Conservation (phyloP, 2,888 invertebrate genomes). For the Cryptus viduatorius region DNA sequence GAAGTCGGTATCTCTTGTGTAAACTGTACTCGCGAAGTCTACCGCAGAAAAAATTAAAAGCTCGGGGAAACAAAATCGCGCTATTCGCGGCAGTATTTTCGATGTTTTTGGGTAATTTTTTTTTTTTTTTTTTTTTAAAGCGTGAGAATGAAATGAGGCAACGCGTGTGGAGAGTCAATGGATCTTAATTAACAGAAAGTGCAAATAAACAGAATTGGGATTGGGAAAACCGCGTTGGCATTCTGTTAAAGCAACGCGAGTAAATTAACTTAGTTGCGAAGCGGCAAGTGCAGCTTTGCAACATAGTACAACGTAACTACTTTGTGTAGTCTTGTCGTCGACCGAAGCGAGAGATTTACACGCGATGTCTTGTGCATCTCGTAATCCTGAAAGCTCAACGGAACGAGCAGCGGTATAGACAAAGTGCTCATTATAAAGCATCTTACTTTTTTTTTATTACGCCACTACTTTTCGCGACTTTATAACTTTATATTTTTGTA, state of each 20-base stretch:
- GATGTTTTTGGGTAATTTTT: neutral
- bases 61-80: neutral
- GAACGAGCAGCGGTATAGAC: neutral
- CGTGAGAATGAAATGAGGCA: neutral
- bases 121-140: neutral
- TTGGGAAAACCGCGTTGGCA: neutral
- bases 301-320: neutral
- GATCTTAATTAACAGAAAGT: constrained; percentile 19
- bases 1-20: neutral
- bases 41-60: neutral
- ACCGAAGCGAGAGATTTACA: neutral
- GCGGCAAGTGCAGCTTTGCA: neutral
- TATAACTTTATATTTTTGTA: neutral
- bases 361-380: neutral
- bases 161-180: constrained; percentile 11
- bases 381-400: neutral
- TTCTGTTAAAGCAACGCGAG: constrained; percentile 17
- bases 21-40: neutral
- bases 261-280: constrained; percentile 4
- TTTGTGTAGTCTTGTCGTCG: neutral
- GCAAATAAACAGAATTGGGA: neutral
- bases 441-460: neutral
- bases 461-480: neutral
- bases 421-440: neutral
- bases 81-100: neutral